These are phyloP conservation scores for Nephrotoma appendiculata DNA, from an alignment of 2,888 invertebrate genomes.

Conservation along the genomic window DNA sequence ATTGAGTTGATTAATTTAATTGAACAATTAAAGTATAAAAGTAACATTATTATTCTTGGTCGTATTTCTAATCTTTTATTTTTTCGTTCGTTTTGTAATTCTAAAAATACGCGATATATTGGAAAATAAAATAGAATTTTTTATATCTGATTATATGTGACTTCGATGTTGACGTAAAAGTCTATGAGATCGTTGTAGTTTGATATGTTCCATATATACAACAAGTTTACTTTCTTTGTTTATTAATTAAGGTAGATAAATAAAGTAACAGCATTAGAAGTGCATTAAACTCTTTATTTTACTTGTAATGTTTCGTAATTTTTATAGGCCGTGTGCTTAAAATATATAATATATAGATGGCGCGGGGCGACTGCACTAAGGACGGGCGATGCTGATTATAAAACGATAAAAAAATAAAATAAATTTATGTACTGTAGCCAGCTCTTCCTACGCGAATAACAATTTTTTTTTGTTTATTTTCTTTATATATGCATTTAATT, in stretches of 20 bases:
- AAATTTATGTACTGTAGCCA: neutral
- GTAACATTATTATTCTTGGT: neutral
- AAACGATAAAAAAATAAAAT: neutral
- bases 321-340: neutral
- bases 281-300: neutral
- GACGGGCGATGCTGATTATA: neutral
- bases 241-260: neutral
- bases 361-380: neutral
- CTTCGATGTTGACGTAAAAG: neutral
- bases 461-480: neutral
- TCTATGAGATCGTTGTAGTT: neutral
- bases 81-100: neutral
- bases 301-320: neutral
- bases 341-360: neutral
- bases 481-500: neutral
- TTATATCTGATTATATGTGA: neutral
- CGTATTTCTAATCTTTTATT: neutral
- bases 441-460: neutral
- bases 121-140: neutral
- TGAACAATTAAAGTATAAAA: conserved; percentile 2
- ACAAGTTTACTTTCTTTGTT: neutral
- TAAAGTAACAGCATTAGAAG: neutral
- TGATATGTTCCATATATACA: neutral
- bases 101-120: neutral
- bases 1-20: conserved; percentile 3